Evolutionary conservation across 2,888 invertebrate genomes (phyloP), one percentile per base, ranked within the genome.

Genomic region (Drosophila tripunctata): DNA sequence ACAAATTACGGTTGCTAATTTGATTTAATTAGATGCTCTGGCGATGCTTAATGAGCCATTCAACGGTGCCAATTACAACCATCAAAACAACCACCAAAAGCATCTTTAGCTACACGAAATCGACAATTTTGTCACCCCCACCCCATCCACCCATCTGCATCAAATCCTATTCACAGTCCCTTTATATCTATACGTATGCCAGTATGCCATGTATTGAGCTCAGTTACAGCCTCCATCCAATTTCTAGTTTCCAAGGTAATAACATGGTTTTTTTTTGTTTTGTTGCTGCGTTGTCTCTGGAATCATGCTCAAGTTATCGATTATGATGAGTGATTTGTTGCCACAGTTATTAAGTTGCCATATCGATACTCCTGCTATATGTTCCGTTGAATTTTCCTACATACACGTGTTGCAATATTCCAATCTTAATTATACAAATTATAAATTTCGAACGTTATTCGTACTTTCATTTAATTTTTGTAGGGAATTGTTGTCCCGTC

Each of bases 1-100:
- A 21, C 35, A 43, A 55, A 61, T 68, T 30, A 19, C 10, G 36
- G 19, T 14, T 33, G 52, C 45, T 52, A 56, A 61, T 70, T 70
- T 48, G 54, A 70, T 65, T 61, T 54, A 65, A 71, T 71, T 71
- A 65, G 72, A 45, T 60, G 55, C 22, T 63, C 36, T 30, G 27
- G 7, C 33, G 55, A 19, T 30, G 35, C 52, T 35, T 63, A 57
- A 72, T 72, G 72, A 71, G 72, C 45, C 62, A 55, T 65, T 71
- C 72, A 71, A 54, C 55, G 55, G 50, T 56, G 47, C 47, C 72
- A 71, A 72, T 72, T 72, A 62, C 43, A 64, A 44, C 31, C 55
- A 47, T 38, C 27, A 33, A 47, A 17, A 17, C 55, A 61, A 52
- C 60, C 55, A 41, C 36, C 52, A 52, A 51, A 24, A 45, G 12